A percentile compares a stretch with the other conserved stretches of the same genome.
phyloP scores from a whole-genome alignment of 2,888 invertebrate species.

The Aspidapion aeneum region DNA sequence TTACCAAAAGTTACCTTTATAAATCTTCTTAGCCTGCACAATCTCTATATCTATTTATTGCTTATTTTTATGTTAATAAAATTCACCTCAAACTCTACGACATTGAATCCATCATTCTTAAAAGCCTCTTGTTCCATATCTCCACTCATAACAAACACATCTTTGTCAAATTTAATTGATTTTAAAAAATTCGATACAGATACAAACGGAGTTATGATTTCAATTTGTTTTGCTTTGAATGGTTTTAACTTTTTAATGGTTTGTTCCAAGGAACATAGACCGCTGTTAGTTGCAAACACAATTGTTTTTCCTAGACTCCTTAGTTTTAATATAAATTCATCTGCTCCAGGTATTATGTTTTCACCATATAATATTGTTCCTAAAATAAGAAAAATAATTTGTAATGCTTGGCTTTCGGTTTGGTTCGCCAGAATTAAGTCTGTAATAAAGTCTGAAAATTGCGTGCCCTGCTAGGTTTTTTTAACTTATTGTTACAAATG shows the following conservation, averaged over 20 bases:
- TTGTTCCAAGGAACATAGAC: not conserved
- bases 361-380: not conserved
- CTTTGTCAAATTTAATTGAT: constrained; percentile 7
- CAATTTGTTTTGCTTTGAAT: constrained; percentile 8
- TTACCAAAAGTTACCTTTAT: no score
- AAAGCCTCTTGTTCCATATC: constrained; percentile 8
- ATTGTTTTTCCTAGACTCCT: constrained; percentile 15
- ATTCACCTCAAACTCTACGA: constrained; percentile 1
- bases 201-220: constrained; percentile 8
- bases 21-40: no score
- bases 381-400: no score
- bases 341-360: constrained; percentile 8
- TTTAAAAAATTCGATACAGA: constrained; percentile 9
- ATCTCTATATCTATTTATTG: no score
- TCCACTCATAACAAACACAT: constrained; percentile 8
- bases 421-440: no score
- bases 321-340: constrained; percentile 11
- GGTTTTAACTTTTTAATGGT: constrained; percentile 1
- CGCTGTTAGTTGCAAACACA: constrained; percentile 14
- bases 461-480: no score
- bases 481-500: no score
- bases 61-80: no score
- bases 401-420: no score
- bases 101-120: constrained; percentile 5
- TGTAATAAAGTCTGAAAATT: no score